These are phyloP conservation scores for Prunella himalayana DNA, from an alignment of 2,113 vertebrate species.

Conservation along the genomic window DNA sequence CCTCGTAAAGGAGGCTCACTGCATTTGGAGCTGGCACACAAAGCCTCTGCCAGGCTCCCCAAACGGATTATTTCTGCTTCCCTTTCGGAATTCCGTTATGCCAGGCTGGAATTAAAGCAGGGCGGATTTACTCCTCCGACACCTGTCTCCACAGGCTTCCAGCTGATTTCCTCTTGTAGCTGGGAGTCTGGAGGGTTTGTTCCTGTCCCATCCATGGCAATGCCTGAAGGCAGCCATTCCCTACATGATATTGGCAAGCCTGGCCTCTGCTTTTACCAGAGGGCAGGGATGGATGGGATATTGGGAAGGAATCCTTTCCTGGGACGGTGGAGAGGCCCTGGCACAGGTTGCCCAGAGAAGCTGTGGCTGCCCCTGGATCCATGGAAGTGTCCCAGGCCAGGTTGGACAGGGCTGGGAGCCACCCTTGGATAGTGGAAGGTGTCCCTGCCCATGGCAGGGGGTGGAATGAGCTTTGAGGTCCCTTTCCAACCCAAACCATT, in stretches of 20 bases:
- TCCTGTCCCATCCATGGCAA: background rate
- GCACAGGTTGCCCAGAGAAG: background rate
- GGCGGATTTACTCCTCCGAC: background rate
- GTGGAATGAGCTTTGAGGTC: background rate
- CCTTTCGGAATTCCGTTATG: accelerated
- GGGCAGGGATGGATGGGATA: background rate
- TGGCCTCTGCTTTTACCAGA: background rate
- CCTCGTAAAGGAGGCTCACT: background rate
- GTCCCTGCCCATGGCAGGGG: background rate
- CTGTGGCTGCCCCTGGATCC: background rate
- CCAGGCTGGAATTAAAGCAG: background rate
- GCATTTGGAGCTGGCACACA: background rate
- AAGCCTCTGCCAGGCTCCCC: background rate
- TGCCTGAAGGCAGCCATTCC: background rate
- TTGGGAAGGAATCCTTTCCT: background rate
- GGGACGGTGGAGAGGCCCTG: accelerated
- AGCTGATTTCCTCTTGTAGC: background rate
- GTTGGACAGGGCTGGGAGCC: accelerated
- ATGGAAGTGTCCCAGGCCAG: accelerated
- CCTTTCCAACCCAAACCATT: background rate
- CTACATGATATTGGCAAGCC: accelerated
- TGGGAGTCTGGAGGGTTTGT: background rate
- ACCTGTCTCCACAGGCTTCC: accelerated
- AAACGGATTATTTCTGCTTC: background rate
- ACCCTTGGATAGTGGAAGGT: accelerated